A percentile compares a stretch with the other conserved stretches of the same genome.
phyloP scores from a whole-genome alignment of 2,888 invertebrate genomes.

The Mylabris sibirica region DNA sequence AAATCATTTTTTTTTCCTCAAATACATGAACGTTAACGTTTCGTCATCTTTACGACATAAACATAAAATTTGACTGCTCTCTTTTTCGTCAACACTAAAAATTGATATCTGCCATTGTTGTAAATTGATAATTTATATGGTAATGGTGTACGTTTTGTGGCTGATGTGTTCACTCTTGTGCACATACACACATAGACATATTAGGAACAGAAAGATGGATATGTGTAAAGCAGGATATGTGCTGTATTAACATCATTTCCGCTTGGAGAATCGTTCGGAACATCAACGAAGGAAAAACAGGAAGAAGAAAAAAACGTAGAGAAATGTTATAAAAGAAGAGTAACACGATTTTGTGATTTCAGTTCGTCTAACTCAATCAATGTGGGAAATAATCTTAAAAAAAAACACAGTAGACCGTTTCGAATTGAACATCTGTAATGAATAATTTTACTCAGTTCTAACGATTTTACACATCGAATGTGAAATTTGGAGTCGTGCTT shows the following conservation, averaged over 20 bases:
- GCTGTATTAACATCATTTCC: conserved; percentile 43
- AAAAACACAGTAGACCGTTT: too few species aligned
- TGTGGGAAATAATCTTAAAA: too few species aligned
- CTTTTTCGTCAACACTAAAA: conserved; percentile 36
- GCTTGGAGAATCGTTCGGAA: conserved; percentile 36
- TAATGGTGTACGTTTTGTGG: conserved; percentile 47
- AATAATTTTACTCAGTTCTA: too few species aligned
- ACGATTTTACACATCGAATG: too few species aligned
- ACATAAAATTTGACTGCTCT: conserved; percentile 25
- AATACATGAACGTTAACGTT: neutral
- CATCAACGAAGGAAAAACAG: conserved; percentile 30
- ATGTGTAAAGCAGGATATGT: conserved; percentile 42
- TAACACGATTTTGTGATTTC: conserved; percentile 22
- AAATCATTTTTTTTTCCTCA: neutral
- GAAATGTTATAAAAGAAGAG: conserved; percentile 32
- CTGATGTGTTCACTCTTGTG: conserved; percentile 48
- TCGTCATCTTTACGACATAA: conserved; percentile 12
- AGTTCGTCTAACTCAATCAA: conserved; percentile 8
- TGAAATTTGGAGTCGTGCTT: too few species aligned
- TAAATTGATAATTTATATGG: conserved; percentile 54
- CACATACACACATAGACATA: conserved; percentile 23
- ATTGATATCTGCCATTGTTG: conserved; percentile 35
- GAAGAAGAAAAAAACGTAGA: conserved; percentile 21
- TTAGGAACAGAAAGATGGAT: conserved; percentile 36
- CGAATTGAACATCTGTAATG: neutral